Percentiles rank a stretch among this genome's conserved stretches.
Evolutionary conservation across 1,140 invertebrate genomes (phyloP).

Genomic region (Diorhabda elongata): DNA sequence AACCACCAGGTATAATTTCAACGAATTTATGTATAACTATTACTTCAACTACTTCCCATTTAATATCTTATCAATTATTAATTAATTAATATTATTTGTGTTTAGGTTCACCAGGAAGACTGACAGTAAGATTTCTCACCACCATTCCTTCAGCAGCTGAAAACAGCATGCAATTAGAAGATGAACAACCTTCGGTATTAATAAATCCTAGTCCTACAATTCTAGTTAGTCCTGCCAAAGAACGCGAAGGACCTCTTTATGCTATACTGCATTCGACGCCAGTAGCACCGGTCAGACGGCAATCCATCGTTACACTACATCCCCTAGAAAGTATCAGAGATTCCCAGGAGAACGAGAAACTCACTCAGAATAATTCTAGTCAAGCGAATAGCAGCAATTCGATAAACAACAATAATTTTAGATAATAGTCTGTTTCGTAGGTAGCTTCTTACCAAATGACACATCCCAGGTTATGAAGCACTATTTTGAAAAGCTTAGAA

Average conservation of each 20-base stretch:
- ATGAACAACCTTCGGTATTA: constrained; percentile 31
- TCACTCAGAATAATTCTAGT: constrained; percentile 15
- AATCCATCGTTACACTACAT: constrained; percentile 45
- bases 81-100: background rate
- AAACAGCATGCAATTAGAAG: constrained; percentile 69
- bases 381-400: constrained; percentile 9
- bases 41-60: background rate
- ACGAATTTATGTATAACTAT: background rate
- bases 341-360: background rate
- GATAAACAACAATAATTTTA: constrained; percentile 19
- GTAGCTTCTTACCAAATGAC: constrained; percentile 4
- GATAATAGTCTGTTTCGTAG: constrained; percentile 27
- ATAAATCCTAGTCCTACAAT: constrained; percentile 26
- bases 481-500: too few species aligned
- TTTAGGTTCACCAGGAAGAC: constrained; percentile 16
- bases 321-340: constrained; percentile 28
- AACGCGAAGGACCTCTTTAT: constrained; percentile 39
- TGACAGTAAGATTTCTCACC: constrained; percentile 60
- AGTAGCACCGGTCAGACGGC: constrained; percentile 28
- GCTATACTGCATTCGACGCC: constrained; percentile 42
- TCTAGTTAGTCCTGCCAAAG: constrained; percentile 42
- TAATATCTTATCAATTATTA: too few species aligned
- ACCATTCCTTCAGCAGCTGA: constrained; percentile 81
- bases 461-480: constrained; percentile 3
- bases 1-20: constrained; percentile 52